Conservation (phyloP, 2,113 vertebrate genomes). For the Hymenochirus boettgeri region DNA sequence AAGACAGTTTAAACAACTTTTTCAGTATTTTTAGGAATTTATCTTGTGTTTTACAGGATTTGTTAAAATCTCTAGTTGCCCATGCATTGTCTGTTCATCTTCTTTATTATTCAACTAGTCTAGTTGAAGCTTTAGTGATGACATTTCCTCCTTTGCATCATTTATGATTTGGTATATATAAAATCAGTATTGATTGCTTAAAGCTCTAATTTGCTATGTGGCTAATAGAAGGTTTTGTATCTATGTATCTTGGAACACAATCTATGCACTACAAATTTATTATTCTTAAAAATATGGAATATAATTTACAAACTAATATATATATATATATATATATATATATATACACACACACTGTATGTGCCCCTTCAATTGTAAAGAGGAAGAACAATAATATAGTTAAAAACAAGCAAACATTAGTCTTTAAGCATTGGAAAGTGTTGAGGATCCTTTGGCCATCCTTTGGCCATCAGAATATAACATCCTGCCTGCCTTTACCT, state of each 20-base stretch:
- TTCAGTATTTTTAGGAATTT: no score
- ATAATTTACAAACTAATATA: no score
- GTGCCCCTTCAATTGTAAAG: no score
- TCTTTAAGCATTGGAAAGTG: no score
- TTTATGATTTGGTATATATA: slow-evolving; percentile 37
- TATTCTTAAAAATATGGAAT: no score
- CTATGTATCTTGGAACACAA: slow-evolving; percentile 9
- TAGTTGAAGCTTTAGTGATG: slow-evolving; percentile 22
- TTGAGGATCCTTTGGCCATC: no score
- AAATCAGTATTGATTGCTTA: slow-evolving; percentile 39
- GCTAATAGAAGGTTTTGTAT: slow-evolving; percentile 27
- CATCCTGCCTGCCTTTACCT: background rate
- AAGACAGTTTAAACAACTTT: no score
- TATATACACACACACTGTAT: no score
- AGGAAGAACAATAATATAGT: no score
- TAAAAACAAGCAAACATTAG: no score
- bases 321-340: no score
- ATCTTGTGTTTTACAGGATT: background rate
- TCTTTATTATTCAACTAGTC: slow-evolving; percentile 4
- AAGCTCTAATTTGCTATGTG: slow-evolving; percentile 36
- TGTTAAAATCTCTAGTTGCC: background rate
- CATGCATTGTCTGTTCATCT: slow-evolving; percentile 1
- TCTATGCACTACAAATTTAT: background rate
- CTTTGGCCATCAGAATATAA: no score
- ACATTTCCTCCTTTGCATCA: slow-evolving; percentile 35